Evolutionary conservation across 2,888 invertebrate species (phyloP).

Genomic region (Drosophila maculinotata): DNA sequence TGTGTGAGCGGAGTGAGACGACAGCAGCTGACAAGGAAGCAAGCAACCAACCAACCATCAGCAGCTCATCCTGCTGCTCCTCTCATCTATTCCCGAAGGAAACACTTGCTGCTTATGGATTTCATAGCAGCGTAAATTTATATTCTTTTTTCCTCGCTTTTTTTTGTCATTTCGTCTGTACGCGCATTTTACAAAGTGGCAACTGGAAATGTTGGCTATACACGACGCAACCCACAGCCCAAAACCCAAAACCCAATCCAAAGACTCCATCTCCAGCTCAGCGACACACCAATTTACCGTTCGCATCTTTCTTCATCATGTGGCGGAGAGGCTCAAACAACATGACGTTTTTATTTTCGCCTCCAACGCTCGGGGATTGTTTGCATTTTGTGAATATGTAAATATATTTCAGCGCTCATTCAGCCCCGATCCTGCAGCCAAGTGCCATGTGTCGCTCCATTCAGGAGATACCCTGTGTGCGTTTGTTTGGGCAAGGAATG

Average conservation of each 20-base stretch:
- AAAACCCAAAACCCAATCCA: too few relatives aligned
- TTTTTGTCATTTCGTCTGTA: conserved; percentile 50
- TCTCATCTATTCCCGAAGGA: conserved; percentile 46
- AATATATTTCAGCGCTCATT: conserved; percentile 57
- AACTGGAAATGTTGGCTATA: conserved; percentile 51
- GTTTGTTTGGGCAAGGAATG: conserved; percentile 18
- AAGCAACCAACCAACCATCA: conserved; percentile 26
- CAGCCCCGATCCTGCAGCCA: conserved; percentile 45
- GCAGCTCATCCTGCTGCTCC: conserved; percentile 39
- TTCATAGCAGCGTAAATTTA: conserved; percentile 48
- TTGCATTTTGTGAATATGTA: conserved; percentile 67
- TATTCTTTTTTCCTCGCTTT: conserved; percentile 21
- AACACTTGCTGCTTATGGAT: conserved; percentile 68
- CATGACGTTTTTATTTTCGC: conserved; percentile 65
- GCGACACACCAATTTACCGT: conserved; percentile 59
- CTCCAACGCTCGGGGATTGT: conserved; percentile 46
- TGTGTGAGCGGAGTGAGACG: conserved; percentile 9
- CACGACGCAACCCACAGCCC: too few relatives aligned
- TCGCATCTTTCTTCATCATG: conserved; percentile 68
- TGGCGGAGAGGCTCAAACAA: conserved; percentile 57
- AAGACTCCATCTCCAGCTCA: not conserved
- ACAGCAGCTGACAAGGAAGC: conserved; percentile 48
- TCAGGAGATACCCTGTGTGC: conserved; percentile 22
- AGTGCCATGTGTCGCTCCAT: conserved; percentile 47
- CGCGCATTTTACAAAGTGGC: conserved; percentile 62